Conservation (phyloP, 2,113 vertebrate genomes). For the Carlito syrichta region DNA sequence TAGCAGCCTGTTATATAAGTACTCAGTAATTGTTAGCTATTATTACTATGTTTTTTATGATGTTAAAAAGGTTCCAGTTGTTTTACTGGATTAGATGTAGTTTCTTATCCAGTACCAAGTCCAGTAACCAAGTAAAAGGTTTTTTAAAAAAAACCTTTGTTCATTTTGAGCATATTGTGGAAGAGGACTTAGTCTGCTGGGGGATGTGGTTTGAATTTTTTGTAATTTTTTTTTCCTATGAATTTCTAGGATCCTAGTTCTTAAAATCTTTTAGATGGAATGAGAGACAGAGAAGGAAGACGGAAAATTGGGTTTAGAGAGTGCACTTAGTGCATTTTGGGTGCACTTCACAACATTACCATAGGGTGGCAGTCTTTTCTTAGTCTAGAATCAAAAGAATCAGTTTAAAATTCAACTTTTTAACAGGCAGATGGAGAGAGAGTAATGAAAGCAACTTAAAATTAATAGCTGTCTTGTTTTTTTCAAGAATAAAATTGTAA, state of each 20-base stretch:
- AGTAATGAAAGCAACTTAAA: constrained; percentile 43
- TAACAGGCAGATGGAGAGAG: neutral
- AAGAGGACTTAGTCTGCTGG: constrained; percentile 27
- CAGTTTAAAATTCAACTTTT: neutral
- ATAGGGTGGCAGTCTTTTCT: constrained; percentile 67
- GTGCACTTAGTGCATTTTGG: neutral
- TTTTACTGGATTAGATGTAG: neutral
- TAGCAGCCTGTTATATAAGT: neutral
- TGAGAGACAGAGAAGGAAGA: neutral
- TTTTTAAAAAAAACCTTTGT: no score
- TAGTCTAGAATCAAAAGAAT: constrained; percentile 40
- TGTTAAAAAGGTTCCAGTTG: neutral
- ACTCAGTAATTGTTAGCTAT: neutral
- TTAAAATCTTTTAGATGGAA: neutral
- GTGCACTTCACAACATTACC: constrained; percentile 64
- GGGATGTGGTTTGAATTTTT: neutral
- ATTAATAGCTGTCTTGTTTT: neutral
- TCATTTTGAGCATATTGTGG: neutral
- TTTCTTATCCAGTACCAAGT: neutral
- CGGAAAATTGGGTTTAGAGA: neutral
- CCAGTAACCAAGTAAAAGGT: neutral
- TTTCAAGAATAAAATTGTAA: neutral
- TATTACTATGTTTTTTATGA: neutral
- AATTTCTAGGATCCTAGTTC: constrained; percentile 6
- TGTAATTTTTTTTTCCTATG: neutral